These are phyloP conservation scores for Drosophila crucigera DNA, from an alignment of 2,888 invertebrate species.

Conservation along the genomic window DNA sequence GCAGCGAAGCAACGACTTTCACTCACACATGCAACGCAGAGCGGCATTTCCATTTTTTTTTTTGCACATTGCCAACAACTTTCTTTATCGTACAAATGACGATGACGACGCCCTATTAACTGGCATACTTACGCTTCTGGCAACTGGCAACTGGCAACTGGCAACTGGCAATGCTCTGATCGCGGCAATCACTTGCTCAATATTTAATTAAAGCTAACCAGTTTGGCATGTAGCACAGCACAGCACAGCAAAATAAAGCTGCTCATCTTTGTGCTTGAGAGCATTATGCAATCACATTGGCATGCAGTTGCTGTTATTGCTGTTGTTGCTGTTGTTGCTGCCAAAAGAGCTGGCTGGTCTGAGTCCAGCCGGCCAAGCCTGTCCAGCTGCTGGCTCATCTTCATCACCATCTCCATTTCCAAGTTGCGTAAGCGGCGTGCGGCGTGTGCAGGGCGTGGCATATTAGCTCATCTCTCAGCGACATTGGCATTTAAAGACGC, in stretches of 20 bases:
- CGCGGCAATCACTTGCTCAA: conserved; percentile 50
- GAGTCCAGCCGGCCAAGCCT: conserved; percentile 5
- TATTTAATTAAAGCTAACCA: conserved; percentile 60
- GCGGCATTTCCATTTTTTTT: not conserved
- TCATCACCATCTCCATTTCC: conserved; percentile 1
- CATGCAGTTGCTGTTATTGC: conserved; percentile 40
- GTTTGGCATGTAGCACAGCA: conserved; percentile 45
- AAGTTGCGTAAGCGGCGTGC: conserved; percentile 26
- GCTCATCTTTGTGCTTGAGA: conserved; percentile 48
- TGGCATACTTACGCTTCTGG: conserved; percentile 10
- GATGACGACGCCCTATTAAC: conserved; percentile 29
- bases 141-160: not conserved
- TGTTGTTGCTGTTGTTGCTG: not conserved
- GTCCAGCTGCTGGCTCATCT: conserved; percentile 11
- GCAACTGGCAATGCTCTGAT: conserved; percentile 9
- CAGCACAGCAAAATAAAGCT: conserved; percentile 9
- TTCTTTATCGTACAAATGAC: conserved; percentile 13
- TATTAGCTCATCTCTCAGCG: conserved; percentile 14
- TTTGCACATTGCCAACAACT: conserved; percentile 32
- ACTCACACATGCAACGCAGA: conserved; percentile 2
- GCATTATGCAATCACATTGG: conserved; percentile 64
- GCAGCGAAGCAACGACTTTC: conserved; percentile 14
- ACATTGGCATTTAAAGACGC: conserved; percentile 52
- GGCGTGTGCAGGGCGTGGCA: conserved; percentile 17
- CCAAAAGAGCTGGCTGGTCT: conserved; percentile 33